Conservation (phyloP, 2,888 invertebrate species). For the Drosophila nr. medialis region DNA sequence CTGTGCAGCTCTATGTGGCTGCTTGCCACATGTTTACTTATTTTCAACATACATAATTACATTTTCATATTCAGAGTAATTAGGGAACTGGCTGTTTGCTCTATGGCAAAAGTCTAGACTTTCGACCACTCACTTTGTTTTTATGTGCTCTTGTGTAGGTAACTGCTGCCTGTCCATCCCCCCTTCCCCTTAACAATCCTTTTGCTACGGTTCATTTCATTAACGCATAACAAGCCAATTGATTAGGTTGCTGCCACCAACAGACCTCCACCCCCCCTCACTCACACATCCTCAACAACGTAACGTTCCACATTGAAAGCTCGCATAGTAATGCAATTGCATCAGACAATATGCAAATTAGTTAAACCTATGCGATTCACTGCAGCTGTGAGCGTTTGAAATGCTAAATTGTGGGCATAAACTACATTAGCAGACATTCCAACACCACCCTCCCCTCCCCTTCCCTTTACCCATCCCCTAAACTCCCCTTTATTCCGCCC, state of each 20-base stretch:
- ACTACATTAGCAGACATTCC: conserved; percentile 65
- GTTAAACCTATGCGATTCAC: conserved; percentile 58
- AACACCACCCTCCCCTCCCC: not conserved
- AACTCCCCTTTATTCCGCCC: conserved; percentile 1
- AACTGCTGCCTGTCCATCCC: not conserved
- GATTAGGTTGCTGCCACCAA: conserved; percentile 49
- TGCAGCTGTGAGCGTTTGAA: conserved; percentile 60
- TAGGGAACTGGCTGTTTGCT: conserved; percentile 33
- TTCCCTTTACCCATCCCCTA: fast-evolving
- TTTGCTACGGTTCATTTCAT: conserved; percentile 45
- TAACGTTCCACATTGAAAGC: not conserved
- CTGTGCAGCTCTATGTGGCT: conserved; percentile 48
- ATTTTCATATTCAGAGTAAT: conserved; percentile 61
- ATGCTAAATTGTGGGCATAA: conserved; percentile 75
- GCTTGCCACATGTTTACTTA: conserved; percentile 56
- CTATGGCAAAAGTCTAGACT: conserved; percentile 42
- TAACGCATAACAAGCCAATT: conserved; percentile 64
- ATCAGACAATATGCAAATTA: conserved; percentile 72
- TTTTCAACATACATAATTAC: conserved; percentile 58
- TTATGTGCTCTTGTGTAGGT: conserved; percentile 16
- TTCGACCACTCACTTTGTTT: conserved; percentile 14
- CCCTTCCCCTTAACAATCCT: not conserved
- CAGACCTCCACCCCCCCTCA: not conserved
- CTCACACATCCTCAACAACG: not conserved
- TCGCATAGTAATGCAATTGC: conserved; percentile 60